Conservation (phyloP, 2,888 invertebrate species). For the Baccha elongata region DNA sequence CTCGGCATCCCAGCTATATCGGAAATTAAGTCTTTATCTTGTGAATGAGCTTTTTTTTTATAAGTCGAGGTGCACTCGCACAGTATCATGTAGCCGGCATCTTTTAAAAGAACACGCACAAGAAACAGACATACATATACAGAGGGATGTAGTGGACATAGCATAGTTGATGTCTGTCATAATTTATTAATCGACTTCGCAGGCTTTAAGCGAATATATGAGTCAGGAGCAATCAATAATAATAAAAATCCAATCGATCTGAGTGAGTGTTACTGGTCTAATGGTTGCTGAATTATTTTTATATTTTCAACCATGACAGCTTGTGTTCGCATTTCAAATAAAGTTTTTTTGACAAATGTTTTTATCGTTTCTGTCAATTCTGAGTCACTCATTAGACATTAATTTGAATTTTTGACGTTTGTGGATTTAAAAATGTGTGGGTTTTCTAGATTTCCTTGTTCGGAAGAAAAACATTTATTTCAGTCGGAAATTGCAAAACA, state of each 20-base stretch:
- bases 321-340: neutral
- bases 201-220: conserved; percentile 39
- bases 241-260: conserved; percentile 54
- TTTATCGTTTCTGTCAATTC: too few relatives aligned
- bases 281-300: conserved; percentile 31
- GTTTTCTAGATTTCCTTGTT: too few relatives aligned
- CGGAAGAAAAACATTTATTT: too few relatives aligned
- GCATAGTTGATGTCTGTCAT: conserved; percentile 66
- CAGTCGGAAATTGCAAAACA: too few relatives aligned
- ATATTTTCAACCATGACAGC: conserved; percentile 6
- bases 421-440: too few relatives aligned
- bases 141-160: too few relatives aligned
- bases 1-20: conserved; percentile 32
- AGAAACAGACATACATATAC: conserved; percentile 37
- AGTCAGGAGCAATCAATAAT: conserved; percentile 68
- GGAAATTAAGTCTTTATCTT: conserved; percentile 73
- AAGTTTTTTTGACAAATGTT: too few relatives aligned
- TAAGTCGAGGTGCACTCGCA: conserved; percentile 19
- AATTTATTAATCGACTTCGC: conserved; percentile 71
- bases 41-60: conserved; percentile 28
- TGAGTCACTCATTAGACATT: too few relatives aligned
- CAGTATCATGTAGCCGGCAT: conserved; percentile 68
- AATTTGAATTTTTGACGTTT: too few relatives aligned
- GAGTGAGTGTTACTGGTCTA: conserved; percentile 48
- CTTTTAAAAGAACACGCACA: conserved; percentile 62